A percentile compares a stretch with the other conserved stretches of the same genome.
phyloP scores from a whole-genome alignment of 1,140 invertebrate species.

The Calephelis nemesis region DNA sequence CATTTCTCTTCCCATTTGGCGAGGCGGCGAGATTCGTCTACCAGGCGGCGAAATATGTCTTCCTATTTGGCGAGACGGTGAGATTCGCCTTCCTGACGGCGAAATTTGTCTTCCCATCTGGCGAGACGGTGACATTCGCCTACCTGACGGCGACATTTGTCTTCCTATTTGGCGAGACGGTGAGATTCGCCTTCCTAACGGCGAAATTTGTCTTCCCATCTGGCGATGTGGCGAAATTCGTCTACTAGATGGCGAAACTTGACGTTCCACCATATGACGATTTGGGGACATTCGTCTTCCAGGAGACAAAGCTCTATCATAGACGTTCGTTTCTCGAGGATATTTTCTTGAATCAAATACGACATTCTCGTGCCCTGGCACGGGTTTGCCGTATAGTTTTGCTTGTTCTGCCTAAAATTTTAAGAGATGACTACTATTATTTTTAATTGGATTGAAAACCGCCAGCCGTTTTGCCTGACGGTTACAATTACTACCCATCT shows the following conservation, averaged over 20 bases:
- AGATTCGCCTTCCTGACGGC: constrained; percentile 14
- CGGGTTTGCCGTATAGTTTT: background rate
- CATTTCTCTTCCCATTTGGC: no score
- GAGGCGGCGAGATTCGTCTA: no score
- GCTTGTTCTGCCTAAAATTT: constrained; percentile 5
- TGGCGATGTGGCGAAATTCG: background rate
- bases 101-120: no score
- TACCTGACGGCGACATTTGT: no score
- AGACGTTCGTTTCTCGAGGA: constrained; percentile 7
- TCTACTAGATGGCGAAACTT: constrained; percentile 24
- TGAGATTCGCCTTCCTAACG: constrained; percentile 21
- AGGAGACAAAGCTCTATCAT: constrained; percentile 21
- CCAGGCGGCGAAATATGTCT: background rate
- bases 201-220: background rate
- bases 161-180: background rate
- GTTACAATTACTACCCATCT: no score
- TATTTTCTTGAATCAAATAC: constrained; percentile 18
- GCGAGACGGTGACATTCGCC: no score
- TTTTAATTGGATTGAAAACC: background rate
- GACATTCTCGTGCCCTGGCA: background rate
- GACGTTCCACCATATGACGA: constrained; percentile 6
- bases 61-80: background rate
- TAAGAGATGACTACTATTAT: background rate
- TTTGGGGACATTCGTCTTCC: constrained; percentile 16
- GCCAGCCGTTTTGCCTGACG: no score